These are phyloP conservation scores for Drosophila diplacantha DNA, from an alignment of 2,888 invertebrate genomes.

Conservation along the genomic window DNA sequence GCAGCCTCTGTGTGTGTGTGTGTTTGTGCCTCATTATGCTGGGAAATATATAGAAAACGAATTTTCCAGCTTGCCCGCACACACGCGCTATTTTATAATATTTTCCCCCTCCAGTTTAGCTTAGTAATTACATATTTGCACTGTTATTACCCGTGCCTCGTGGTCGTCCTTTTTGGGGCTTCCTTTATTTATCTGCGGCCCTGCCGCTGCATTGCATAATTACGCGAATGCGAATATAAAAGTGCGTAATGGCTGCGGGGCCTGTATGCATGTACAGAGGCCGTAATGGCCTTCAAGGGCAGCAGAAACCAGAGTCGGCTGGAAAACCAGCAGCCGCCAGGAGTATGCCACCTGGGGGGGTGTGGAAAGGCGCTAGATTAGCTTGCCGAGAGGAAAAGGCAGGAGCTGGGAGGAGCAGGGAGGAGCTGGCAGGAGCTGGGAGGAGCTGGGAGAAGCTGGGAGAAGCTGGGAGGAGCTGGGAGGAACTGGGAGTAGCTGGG, in stretches of 20 bases:
- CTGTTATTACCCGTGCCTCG: slow-evolving; percentile 29
- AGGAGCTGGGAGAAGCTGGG: too few species aligned
- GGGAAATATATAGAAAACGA: slow-evolving; percentile 40
- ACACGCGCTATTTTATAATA: slow-evolving; percentile 4
- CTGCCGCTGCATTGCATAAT: slow-evolving; percentile 53
- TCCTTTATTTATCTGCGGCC: slow-evolving; percentile 41
- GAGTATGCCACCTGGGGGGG: background rate
- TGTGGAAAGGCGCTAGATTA: slow-evolving; percentile 1
- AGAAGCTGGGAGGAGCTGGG: background rate
- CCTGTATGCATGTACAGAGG: too few species aligned
- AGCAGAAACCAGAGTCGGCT: background rate
- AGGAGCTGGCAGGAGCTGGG: background rate
- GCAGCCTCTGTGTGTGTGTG: background rate
- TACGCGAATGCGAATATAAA: slow-evolving; percentile 40
- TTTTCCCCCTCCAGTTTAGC: slow-evolving; percentile 1
- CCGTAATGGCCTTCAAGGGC: slow-evolving; percentile 15
- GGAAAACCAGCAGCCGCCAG: background rate
- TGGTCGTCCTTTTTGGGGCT: slow-evolving; percentile 3
- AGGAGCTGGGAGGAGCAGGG: background rate
- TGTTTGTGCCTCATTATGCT: slow-evolving; percentile 23
- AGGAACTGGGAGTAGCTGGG: background rate
- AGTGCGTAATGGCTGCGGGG: slow-evolving; percentile 44
- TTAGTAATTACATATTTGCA: slow-evolving; percentile 49
- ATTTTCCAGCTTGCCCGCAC: slow-evolving; percentile 33
- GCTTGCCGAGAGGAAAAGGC: background rate